Percentiles rank a stretch among this genome's conserved stretches.
Evolutionary conservation across 2,797 vertebrate genomes (phyloP).

Genomic region (Sylvilagus floridanus): DNA sequence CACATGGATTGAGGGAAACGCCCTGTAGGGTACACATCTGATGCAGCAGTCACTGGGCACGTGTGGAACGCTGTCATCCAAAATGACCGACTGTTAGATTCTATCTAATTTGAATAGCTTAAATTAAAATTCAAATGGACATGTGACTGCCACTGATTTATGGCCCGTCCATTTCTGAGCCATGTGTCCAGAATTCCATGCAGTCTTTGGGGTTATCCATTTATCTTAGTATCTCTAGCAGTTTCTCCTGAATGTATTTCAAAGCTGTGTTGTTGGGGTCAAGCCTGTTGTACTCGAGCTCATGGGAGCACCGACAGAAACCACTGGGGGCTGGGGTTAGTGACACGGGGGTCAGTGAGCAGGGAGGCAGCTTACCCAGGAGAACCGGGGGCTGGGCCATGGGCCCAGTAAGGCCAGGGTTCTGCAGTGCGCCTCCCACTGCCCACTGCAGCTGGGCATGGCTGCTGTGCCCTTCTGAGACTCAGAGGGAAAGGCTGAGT

Average conservation of each 20-base stretch:
- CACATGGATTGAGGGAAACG: background rate
- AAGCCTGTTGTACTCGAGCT: background rate
- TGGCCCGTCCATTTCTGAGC: background rate
- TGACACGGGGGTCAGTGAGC: background rate
- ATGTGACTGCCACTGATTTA: background rate
- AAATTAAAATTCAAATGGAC: background rate
- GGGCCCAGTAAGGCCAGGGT: background rate
- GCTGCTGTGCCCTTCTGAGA: background rate
- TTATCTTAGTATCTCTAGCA: background rate
- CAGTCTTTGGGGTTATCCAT: background rate
- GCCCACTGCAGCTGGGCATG: background rate
- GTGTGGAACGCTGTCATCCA: background rate
- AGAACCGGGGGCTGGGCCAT: background rate
- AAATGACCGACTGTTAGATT: background rate
- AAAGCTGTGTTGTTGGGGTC: background rate
- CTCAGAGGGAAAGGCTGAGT: background rate
- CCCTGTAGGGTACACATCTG: background rate
- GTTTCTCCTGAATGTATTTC: background rate
- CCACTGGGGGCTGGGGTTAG: background rate
- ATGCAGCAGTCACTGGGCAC: no score
- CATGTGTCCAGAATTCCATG: background rate
- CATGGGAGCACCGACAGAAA: background rate
- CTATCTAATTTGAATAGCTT: background rate
- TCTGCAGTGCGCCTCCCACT: no score
- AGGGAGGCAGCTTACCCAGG: background rate